Conservation (phyloP, 1,140 invertebrate species). For the Meloidogyne chitwoodi region DNA sequence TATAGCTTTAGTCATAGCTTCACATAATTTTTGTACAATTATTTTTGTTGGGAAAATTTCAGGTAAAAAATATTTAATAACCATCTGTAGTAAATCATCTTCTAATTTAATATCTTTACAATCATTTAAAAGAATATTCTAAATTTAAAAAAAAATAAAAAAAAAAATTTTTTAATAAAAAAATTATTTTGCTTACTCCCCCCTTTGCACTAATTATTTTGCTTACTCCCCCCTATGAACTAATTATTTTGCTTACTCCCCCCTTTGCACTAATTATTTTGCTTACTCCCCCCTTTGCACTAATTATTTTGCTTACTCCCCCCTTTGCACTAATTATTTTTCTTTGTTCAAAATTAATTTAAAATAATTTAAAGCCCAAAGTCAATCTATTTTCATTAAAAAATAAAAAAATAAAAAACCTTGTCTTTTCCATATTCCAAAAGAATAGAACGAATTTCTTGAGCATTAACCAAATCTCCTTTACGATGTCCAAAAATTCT, state of each 20-base stretch:
- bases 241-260: too few species aligned
- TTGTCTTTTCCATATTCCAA: neutral
- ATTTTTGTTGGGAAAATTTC: slow-evolving; percentile 23
- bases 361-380: too few species aligned
- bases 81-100: slow-evolving; percentile 14
- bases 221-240: too few species aligned
- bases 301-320: too few species aligned
- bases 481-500: neutral
- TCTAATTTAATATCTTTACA: neutral
- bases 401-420: too few species aligned
- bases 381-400: too few species aligned
- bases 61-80: slow-evolving; percentile 20
- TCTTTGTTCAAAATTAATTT: too few species aligned
- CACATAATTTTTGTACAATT: slow-evolving; percentile 29
- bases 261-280: too few species aligned
- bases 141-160: neutral
- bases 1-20: slow-evolving; percentile 19
- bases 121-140: slow-evolving; percentile 3
- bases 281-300: too few species aligned
- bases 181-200: too few species aligned
- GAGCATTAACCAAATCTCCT: slow-evolving; percentile 9
- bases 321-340: too few species aligned
- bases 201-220: too few species aligned
- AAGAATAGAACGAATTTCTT: neutral
- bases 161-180: neutral